phyloP scores from a whole-genome alignment of 1,140 invertebrate genomes.

The Heliconius hewitsoni region DNA sequence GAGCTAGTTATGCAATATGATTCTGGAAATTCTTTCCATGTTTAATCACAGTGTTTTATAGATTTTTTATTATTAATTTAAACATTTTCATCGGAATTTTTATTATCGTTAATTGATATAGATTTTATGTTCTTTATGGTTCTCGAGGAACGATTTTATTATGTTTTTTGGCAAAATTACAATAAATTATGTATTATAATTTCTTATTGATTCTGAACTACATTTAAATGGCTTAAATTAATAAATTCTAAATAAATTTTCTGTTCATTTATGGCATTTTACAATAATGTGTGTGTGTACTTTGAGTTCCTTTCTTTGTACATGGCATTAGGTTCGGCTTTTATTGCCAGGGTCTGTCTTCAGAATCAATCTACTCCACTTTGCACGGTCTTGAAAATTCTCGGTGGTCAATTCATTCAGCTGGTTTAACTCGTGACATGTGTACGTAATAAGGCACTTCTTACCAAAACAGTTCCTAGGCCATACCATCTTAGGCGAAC shows the following conservation, averaged over 20 bases:
- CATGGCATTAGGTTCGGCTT: too few species aligned
- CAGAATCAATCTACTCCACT: too few species aligned
- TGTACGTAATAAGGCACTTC: too few species aligned
- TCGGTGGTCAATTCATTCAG: too few species aligned
- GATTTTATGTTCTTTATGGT: slow-evolving; percentile 5
- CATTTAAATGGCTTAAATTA: neutral
- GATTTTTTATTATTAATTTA: slow-evolving; percentile 16
- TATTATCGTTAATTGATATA: slow-evolving; percentile 6
- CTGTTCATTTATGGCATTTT: too few species aligned
- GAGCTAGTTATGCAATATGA: neutral
- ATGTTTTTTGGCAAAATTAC: neutral
- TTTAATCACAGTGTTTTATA: slow-evolving; percentile 19
- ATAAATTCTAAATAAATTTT: neutral
- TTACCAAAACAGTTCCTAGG: too few species aligned
- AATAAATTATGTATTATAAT: neutral
- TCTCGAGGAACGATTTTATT: neutral
- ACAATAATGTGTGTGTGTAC: too few species aligned
- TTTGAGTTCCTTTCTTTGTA: too few species aligned
- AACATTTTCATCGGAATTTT: neutral
- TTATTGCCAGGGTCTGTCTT: too few species aligned
- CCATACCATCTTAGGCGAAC: too few species aligned
- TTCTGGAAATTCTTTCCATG: slow-evolving; percentile 14
- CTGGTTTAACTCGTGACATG: too few species aligned
- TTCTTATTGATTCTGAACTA: neutral
- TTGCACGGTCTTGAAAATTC: too few species aligned